Evolutionary conservation across 1,140 invertebrate genomes (phyloP), one percentile per base, ranked within the genome.

Genomic region (Drosophila aff.): DNA sequence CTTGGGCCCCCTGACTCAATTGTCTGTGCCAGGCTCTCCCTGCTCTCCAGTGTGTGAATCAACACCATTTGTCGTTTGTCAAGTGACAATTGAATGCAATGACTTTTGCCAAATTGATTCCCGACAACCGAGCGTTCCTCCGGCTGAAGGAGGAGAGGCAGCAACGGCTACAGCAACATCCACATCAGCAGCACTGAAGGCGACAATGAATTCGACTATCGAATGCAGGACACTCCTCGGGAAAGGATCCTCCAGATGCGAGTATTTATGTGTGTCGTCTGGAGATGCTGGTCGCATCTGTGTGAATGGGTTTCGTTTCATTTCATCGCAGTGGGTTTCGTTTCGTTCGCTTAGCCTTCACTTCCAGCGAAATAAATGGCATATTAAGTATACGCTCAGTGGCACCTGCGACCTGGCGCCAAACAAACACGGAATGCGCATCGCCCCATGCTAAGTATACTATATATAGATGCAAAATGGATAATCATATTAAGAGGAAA

Each of bases 71-170:
- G 84, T 84, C 85, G 81, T 89, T 89, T 87, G 81, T 87, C 81
- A 87, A 87, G 73, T 89, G 86, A 87, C 84, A 87, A 87, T 89
- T 87, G 84, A 87, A 87, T 87, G 84, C 84, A 89, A 87, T 87
- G 84, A 87, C 84, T 87, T 87, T 89, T 89, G 84, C 84, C 84
- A 87, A 87, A 87, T 87, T 87, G 84, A 87, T 89, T 87, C 84
- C 80, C 62, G 74, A 87, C 47, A 49, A 28, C 23, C 23, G 23
- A 28, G 23, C 21, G 18, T 10, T n/a, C 41, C 16, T 43, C 4
- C 31, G 11, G 33, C 41, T 5, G 41, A 13, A 46, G 44, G 66
- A 53, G 71, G n/a, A 50, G 46, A 8, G 58, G 41, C 16, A 52
- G 57, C 40, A 40, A 1, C 11, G 52, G 33, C 52, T 55, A 55